A percentile compares a stretch with the other conserved stretches of the same genome.
Conservation (phyloP, 2,113 vertebrate genomes). For the Rhinogobius similis region DNA sequence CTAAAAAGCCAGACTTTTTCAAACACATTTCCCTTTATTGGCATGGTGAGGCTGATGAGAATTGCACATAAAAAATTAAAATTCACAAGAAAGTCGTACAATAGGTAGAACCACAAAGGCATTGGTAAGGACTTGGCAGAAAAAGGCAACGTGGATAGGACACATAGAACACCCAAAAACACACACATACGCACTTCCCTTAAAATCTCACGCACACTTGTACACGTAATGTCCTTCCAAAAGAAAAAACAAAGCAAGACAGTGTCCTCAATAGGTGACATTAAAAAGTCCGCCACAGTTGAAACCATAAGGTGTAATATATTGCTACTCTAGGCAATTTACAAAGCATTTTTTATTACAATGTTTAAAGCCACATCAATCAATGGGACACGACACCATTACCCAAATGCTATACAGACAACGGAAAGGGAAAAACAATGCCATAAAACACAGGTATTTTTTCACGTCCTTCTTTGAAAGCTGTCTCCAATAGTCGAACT, state of each 20-base stretch:
- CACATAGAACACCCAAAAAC: constrained; percentile 75
- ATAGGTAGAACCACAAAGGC: constrained; percentile 96
- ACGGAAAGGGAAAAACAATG: constrained; percentile 57
- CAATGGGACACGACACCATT: constrained; percentile 91
- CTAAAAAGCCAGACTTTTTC: constrained; percentile 68
- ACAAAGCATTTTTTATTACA: constrained; percentile 89
- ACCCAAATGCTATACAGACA: constrained; percentile 86
- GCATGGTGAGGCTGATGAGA: constrained; percentile 97
- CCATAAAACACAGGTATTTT: constrained; percentile 59
- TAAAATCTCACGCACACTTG: constrained; percentile 44
- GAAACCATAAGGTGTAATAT: constrained; percentile 91
- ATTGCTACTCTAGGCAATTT: constrained; percentile 98
- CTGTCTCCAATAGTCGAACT: constrained; percentile 62
- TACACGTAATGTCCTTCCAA: constrained; percentile 87
- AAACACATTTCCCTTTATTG: constrained; percentile 99
- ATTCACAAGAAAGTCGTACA: constrained; percentile 95
- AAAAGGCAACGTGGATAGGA: constrained; percentile 84
- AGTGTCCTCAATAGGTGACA: constrained; percentile 86
- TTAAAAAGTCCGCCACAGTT: constrained; percentile 89
- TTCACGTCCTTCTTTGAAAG: constrained; percentile 53
- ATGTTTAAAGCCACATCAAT: constrained; percentile 96
- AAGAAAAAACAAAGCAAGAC: constrained; percentile 86
- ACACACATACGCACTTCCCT: constrained; percentile 30
- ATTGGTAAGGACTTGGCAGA: constrained; percentile 92
- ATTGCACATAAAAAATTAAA: constrained; percentile 93